Conservation (phyloP, 2,797 vertebrate genomes). For the Liparis tanakae region DNA sequence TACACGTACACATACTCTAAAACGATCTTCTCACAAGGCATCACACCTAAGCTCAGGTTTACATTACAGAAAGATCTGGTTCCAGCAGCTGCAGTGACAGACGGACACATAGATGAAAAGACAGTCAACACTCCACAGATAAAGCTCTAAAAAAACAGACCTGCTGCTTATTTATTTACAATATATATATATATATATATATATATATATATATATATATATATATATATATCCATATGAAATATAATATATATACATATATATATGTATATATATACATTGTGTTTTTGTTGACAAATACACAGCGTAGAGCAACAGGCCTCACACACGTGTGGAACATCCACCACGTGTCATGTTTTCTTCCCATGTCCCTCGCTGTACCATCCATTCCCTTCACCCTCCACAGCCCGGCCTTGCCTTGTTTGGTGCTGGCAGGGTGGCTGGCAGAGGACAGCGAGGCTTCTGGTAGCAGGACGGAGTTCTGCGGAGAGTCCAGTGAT, state of each 20-base stretch:
- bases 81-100: slow-evolving; percentile 69
- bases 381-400: slow-evolving; percentile 49
- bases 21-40: slow-evolving; percentile 56
- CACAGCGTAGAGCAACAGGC: slow-evolving; percentile 8
- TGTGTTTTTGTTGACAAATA: slow-evolving; percentile 15
- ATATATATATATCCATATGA: not conserved
- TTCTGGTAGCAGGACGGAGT: slow-evolving; percentile 63
- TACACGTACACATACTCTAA: slow-evolving; percentile 48
- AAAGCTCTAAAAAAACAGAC: slow-evolving; percentile 26
- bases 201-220: no score
- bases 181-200: no score
- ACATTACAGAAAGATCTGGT: slow-evolving; percentile 63
- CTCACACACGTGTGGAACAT: slow-evolving; percentile 21
- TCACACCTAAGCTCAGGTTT: slow-evolving; percentile 75
- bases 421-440: slow-evolving; percentile 81
- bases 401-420: slow-evolving; percentile 74
- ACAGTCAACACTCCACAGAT: slow-evolving; percentile 44
- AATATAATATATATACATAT: not conserved
- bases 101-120: slow-evolving; percentile 37
- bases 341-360: slow-evolving; percentile 43
- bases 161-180: slow-evolving; percentile 11
- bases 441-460: slow-evolving; percentile 71
- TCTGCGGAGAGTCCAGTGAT: slow-evolving; percentile 75
- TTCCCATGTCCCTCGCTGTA: slow-evolving; percentile 31
- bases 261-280: not conserved